phyloP scores from a whole-genome alignment of 2,888 invertebrate genomes.

The Mamestra brassicae region DNA sequence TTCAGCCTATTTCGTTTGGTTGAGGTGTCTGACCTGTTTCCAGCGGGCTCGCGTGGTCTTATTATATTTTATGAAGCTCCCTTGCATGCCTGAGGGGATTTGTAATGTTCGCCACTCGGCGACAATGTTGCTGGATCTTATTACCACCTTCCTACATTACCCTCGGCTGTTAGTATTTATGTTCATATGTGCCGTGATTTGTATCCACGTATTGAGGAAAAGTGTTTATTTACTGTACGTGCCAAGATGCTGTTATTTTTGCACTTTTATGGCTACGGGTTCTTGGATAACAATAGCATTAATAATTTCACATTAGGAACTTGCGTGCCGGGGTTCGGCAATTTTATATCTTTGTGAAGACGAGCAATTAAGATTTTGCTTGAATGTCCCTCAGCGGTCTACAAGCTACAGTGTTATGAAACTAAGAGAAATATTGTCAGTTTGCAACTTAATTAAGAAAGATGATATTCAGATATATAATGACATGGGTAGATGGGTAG shows the following conservation, averaged over 20 bases:
- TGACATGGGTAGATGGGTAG: no score
- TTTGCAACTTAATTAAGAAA: not conserved
- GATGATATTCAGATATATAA: not conserved
- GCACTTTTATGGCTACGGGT: conserved; percentile 9
- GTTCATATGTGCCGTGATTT: conserved; percentile 64
- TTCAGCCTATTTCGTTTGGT: conserved; percentile 57
- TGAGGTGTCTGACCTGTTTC: conserved; percentile 77
- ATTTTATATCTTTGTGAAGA: conserved; percentile 20
- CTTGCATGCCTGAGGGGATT: conserved; percentile 80
- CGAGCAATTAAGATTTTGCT: not conserved
- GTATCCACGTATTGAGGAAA: conserved; percentile 56
- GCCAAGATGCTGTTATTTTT: conserved; percentile 50
- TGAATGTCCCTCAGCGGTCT: not conserved
- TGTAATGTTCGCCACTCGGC: conserved; percentile 80
- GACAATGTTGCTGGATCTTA: conserved; percentile 81
- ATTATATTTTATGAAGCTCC: conserved; percentile 88
- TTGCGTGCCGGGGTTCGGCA: conserved; percentile 19
- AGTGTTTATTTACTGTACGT: conserved; percentile 57
- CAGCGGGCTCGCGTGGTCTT: conserved; percentile 81
- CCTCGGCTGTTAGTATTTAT: conserved; percentile 76
- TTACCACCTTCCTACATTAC: conserved; percentile 79
- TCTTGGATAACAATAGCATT: conserved; percentile 29
- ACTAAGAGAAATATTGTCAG: not conserved
- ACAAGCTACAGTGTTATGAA: conserved; percentile 1
- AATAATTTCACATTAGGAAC: conserved; percentile 33